These are phyloP conservation scores for Dryadula phaetusa DNA, from an alignment of 2,888 invertebrate genomes.

Conservation along the genomic window DNA sequence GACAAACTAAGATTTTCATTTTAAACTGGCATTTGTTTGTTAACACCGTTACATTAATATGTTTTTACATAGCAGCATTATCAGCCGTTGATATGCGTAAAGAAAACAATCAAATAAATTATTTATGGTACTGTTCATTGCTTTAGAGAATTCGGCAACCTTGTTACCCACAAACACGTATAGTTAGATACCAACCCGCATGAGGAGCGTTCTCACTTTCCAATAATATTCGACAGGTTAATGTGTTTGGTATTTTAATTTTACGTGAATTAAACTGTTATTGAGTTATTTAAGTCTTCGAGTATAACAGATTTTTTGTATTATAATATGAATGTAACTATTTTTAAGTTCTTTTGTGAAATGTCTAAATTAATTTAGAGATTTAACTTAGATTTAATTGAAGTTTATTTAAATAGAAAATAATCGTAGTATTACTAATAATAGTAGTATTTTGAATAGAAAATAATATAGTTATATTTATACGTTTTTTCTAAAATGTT, in stretches of 20 bases:
- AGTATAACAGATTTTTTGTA: too few species aligned
- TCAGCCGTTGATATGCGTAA: slow-evolving; percentile 45
- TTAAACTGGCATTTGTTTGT: not conserved
- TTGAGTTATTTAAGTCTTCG: slow-evolving; percentile 15
- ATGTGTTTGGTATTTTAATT: slow-evolving; percentile 32
- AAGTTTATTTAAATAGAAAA: too few species aligned
- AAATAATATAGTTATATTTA: too few species aligned
- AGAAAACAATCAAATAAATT: slow-evolving; percentile 48
- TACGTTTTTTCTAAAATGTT: too few species aligned
- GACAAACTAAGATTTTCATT: not conserved
- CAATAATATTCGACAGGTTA: slow-evolving; percentile 28
- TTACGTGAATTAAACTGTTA: slow-evolving; percentile 27
- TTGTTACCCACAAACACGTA: slow-evolving; percentile 51
- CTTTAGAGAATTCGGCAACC: slow-evolving; percentile 51
- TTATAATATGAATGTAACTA: not conserved
- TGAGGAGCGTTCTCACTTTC: slow-evolving; percentile 38
- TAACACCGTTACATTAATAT: slow-evolving; percentile 39
- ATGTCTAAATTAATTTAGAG: too few species aligned
- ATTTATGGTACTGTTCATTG: slow-evolving; percentile 40
- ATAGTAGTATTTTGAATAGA: too few species aligned
- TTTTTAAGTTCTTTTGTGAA: not conserved
- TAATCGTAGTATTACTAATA: too few species aligned
- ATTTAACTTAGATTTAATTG: too few species aligned
- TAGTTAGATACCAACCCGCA: slow-evolving; percentile 10
- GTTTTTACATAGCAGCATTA: slow-evolving; percentile 30